Percentiles rank a stretch among this genome's conserved stretches.
These are phyloP conservation scores for Coptodon bakossiorum DNA, from an alignment of 2,113 vertebrate genomes.

Conservation along the genomic window DNA sequence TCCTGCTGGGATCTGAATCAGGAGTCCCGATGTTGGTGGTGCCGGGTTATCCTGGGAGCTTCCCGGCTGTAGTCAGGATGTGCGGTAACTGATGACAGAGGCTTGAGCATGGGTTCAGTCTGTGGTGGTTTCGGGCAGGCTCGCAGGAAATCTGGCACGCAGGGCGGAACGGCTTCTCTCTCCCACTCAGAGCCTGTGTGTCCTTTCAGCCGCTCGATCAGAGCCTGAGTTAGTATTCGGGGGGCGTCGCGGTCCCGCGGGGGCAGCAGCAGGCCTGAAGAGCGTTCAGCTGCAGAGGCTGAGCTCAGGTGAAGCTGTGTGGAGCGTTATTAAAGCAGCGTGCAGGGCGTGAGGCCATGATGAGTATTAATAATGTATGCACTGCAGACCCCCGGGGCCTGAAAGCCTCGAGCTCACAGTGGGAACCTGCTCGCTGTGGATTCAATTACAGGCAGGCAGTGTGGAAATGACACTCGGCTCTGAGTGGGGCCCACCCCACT, in stretches of 20 bases:
- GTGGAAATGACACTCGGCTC: not conserved
- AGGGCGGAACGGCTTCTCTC: not conserved
- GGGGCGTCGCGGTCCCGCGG: not conserved
- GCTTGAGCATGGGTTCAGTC: not conserved
- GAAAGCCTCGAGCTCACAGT: not conserved
- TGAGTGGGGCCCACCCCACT: not conserved
- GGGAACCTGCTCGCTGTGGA: not conserved
- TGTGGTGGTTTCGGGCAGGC: not conserved
- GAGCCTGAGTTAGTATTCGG: not conserved
- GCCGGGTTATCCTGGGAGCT: not conserved
- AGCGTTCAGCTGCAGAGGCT: not conserved
- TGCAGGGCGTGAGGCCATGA: accelerated
- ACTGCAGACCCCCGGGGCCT: not conserved
- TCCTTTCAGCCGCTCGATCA: not conserved
- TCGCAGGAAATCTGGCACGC: not conserved
- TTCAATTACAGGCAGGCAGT: not conserved
- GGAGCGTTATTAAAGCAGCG: not conserved
- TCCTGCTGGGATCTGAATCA: not conserved
- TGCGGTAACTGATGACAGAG: not conserved
- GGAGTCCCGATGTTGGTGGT: accelerated
- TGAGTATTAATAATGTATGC: not conserved
- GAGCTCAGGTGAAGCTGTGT: not conserved
- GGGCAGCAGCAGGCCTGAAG: not conserved
- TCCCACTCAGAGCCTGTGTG: not conserved
- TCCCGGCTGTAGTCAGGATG: not conserved